Conservation (phyloP, 1,140 invertebrate species). For the Oncopeltus fasciatus region DNA sequence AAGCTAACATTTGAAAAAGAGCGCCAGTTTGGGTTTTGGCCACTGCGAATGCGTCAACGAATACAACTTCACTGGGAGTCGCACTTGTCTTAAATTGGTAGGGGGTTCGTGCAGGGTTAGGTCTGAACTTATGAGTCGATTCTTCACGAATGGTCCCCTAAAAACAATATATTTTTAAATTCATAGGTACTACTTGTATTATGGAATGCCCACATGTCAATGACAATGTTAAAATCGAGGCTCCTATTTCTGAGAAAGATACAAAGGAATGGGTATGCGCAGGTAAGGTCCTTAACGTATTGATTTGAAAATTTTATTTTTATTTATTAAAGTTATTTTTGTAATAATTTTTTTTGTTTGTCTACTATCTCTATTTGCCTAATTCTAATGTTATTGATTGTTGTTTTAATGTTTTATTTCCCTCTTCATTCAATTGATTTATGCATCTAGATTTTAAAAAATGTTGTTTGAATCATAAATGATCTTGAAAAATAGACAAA, state of each 20-base stretch:
- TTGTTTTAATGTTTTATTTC: background rate
- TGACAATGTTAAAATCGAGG: slow-evolving; percentile 23
- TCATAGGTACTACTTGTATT: background rate
- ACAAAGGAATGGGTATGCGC: slow-evolving; percentile 23
- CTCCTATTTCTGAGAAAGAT: slow-evolving; percentile 7
- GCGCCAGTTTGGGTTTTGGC: background rate
- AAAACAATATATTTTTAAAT: too few species aligned
- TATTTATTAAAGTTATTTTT: slow-evolving; percentile 6
- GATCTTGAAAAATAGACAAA: too few species aligned
- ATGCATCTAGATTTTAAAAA: too few species aligned
- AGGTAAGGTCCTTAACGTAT: slow-evolving; percentile 19
- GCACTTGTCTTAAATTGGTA: background rate
- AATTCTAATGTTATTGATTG: too few species aligned
- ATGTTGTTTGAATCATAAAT: too few species aligned
- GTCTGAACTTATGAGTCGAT: too few species aligned
- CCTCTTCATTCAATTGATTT: too few species aligned
- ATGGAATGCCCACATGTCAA: slow-evolving; percentile 25
- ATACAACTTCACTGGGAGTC: background rate
- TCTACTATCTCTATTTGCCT: too few species aligned
- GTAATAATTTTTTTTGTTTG: background rate
- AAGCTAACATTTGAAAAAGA: slow-evolving; percentile 3
- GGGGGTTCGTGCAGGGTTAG: slow-evolving; percentile 6
- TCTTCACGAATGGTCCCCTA: too few species aligned
- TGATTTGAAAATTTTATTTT: slow-evolving; percentile 13
- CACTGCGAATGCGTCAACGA: slow-evolving; percentile 4